phyloP scores from a whole-genome alignment of 2,888 invertebrate species.

The Capitulum mitella region DNA sequence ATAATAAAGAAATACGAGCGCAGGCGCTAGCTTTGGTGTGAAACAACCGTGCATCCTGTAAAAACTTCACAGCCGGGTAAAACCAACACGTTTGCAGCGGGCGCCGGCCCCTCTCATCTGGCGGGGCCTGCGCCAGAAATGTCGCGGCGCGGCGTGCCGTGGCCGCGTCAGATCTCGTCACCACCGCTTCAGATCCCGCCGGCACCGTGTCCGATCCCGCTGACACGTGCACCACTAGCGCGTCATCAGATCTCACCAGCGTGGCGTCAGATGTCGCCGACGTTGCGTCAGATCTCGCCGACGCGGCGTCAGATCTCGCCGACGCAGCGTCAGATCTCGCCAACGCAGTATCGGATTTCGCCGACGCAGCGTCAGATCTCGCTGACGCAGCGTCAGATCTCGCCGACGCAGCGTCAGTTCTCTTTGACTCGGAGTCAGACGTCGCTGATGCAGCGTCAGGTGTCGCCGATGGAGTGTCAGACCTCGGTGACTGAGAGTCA shows the following conservation, averaged over 20 bases:
- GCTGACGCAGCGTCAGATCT: neutral
- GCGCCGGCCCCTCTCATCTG: neutral
- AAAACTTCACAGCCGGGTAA: slow-evolving; percentile 20
- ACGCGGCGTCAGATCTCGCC: neutral
- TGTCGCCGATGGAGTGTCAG: neutral
- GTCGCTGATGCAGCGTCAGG: neutral
- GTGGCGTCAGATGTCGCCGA: neutral
- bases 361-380: slow-evolving; percentile 11
- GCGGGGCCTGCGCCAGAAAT: neutral
- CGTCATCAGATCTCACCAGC: neutral
- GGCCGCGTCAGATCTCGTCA: slow-evolving; percentile 15
- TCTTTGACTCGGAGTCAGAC: neutral
- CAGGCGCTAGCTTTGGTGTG: neutral
- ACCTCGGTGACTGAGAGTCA: neutral
- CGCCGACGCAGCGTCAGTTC: neutral
- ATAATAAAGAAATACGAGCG: slow-evolving; percentile 23
- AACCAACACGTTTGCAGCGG: slow-evolving; percentile 18
- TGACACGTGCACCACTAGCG: neutral
- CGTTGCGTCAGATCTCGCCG: neutral
- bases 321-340: neutral
- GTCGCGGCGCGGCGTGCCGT: slow-evolving; percentile 3
- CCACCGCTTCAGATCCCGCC: neutral
- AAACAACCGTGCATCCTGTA: slow-evolving; percentile 21
- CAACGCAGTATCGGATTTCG: neutral
- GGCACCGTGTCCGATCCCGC: neutral